Evolutionary conservation across 2,888 invertebrate species (phyloP).

Genomic region (Oligia fasciuncula): DNA sequence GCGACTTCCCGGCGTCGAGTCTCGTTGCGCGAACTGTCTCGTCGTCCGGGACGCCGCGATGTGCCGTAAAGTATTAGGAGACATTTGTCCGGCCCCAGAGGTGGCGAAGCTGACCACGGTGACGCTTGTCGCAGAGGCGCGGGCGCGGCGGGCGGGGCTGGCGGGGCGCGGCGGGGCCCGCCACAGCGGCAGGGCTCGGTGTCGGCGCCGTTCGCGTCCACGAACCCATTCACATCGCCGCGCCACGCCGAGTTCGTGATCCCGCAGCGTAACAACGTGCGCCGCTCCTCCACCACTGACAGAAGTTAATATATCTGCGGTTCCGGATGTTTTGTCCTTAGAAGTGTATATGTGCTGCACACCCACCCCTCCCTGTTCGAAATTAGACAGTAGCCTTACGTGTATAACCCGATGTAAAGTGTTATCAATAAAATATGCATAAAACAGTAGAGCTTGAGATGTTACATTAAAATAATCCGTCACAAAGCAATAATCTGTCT

Average conservation of each 20-base stretch:
- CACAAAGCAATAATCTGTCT: constrained; percentile 55
- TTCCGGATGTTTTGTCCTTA: constrained; percentile 38
- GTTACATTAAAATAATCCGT: constrained; percentile 31
- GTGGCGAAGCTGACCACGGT: constrained; percentile 50
- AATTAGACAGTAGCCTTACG: constrained; percentile 54
- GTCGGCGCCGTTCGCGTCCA: constrained; percentile 78
- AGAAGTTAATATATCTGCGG: constrained; percentile 65
- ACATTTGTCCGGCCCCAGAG: constrained; percentile 43
- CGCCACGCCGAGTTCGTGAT: constrained; percentile 87
- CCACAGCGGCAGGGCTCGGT: constrained; percentile 78
- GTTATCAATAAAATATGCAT: constrained; percentile 40
- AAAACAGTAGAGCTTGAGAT: constrained; percentile 45
- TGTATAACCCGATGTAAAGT: constrained; percentile 51
- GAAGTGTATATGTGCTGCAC: constrained; percentile 39
- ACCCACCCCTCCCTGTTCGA: constrained; percentile 41
- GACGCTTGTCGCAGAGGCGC: constrained; percentile 61
- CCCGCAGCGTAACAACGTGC: constrained; percentile 80
- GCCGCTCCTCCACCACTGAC: constrained; percentile 80
- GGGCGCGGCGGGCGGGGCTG: constrained; percentile 56
- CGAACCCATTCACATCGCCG: constrained; percentile 84
- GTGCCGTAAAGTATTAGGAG: constrained; percentile 48
- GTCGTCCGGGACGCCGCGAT: constrained; percentile 12
- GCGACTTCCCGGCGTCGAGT: constrained; percentile 42
- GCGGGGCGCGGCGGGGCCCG: constrained; percentile 52
- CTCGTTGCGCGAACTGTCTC: constrained; percentile 32